These are phyloP conservation scores for Stigmatopora argus DNA, from an alignment of 2,113 vertebrate genomes.

Conservation along the genomic window DNA sequence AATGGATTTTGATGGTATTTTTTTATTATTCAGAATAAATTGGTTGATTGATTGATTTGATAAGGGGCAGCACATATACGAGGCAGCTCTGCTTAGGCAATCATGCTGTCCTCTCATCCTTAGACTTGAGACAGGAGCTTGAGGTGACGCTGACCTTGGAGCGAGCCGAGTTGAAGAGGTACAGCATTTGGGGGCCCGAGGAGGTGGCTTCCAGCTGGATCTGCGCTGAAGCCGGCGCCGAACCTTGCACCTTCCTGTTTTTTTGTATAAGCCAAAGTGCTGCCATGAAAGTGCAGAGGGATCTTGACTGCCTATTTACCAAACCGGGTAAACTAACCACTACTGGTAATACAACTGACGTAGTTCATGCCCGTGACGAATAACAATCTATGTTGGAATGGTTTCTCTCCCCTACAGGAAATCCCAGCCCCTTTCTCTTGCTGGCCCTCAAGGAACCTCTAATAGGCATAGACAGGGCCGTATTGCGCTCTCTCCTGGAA, in stretches of 20 bases:
- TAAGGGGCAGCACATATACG: too few species aligned
- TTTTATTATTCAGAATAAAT: neutral
- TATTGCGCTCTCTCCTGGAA: conserved; percentile 64
- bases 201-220: conserved; percentile 30
- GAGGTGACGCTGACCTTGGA: conserved; percentile 32
- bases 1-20: neutral
- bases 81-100: neutral
- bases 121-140: conserved; percentile 29
- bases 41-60: neutral
- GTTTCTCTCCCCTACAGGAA: conserved; percentile 31
- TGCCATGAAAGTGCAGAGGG: conserved; percentile 61
- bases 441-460: conserved; percentile 52
- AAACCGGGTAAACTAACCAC: neutral
- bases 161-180: conserved; percentile 43
- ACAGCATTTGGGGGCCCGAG: conserved; percentile 57
- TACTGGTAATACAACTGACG: conserved; percentile 33
- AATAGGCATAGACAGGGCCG: conserved; percentile 53
- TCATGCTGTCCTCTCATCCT: neutral
- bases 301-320: conserved; percentile 30
- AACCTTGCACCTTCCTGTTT: conserved; percentile 63
- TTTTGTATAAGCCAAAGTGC: conserved; percentile 75
- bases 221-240: neutral
- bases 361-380: neutral
- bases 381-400: neutral
- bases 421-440: conserved; percentile 57